Evolutionary conservation across 2,797 vertebrate species (phyloP), one percentile per base, ranked within the genome.

Genomic region (Aplochiton taeniatus): DNA sequence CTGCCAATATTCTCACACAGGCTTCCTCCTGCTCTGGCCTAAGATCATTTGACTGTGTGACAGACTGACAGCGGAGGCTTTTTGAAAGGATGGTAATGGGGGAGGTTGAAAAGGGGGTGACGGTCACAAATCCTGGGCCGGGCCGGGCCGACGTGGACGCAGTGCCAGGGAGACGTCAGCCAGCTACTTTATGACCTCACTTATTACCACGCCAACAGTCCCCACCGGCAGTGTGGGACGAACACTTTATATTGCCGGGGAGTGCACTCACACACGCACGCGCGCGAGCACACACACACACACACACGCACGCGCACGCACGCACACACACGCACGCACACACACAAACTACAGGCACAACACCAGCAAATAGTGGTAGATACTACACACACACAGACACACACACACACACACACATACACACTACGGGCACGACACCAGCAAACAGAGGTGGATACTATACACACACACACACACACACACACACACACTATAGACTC

Each of bases 111-210:
- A n/a, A 20, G 47, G 20, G 20, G 7, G 20, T 58, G 53, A 52
- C 10, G 14, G 56, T 65, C 44, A 18, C 61, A 54, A 31, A 65
- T 70, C 62, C 65, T 48, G 4, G 10, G 41, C 19, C 13, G 9
- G 17, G 57, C 45, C 4, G 42, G 45, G 19, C 6, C 61, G 11
- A 43, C 46, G 18, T 48, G 16, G 31, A n/a, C 16, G 56, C 41
- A 12, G 17, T 58, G 68, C 61, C 68, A 63, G 61, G 16, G 50
- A 49, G 19, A 48, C 47, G 68, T 63, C 68, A 58, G 12, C 60
- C 11, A 8, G 17, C 20, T 59, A 49, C 42, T 70, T 70, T 65
- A 70, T 65, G 48, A 47, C 43, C 18, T 16, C 45, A 47, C 63
- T 61, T 55, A 65, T 60, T 58, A 60, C 67, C 41, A n/a, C 65